Percentiles rank a stretch among this genome's conserved stretches.
phyloP scores from a whole-genome alignment of 2,113 vertebrate genomes.

The Merops nubicus region DNA sequence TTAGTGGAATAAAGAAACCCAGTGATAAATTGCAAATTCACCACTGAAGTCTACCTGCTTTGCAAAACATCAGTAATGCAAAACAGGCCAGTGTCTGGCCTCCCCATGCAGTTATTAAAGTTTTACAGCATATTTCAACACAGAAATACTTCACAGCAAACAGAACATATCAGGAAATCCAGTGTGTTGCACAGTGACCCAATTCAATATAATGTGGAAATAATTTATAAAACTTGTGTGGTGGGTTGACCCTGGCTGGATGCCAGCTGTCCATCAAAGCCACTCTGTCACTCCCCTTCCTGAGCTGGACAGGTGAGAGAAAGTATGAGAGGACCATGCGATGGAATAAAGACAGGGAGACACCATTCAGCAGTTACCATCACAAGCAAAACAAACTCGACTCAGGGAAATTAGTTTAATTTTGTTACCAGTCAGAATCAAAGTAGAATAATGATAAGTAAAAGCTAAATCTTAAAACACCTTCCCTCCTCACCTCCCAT shows the following conservation, averaged over 20 bases:
- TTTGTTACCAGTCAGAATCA: neutral
- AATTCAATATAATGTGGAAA: neutral
- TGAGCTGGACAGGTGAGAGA: neutral
- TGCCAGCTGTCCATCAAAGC: neutral
- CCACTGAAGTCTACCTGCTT: neutral
- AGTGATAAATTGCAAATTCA: neutral
- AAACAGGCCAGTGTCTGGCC: neutral
- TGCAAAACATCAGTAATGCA: neutral
- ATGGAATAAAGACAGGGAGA: neutral
- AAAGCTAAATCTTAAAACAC: neutral
- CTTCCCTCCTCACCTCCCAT: fast-evolving
- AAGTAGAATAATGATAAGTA: neutral
- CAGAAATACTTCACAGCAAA: neutral
- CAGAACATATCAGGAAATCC: neutral
- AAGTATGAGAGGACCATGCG: neutral
- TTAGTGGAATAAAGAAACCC: neutral
- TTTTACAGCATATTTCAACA: neutral
- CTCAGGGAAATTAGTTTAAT: neutral
- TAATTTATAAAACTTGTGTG: neutral
- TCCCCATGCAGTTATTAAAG: neutral
- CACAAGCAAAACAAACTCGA: neutral
- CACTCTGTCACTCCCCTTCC: neutral
- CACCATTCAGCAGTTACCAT: neutral
- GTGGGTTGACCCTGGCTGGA: neutral
- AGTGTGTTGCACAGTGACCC: neutral